Evolutionary conservation across 2,797 vertebrate genomes (phyloP).

Genomic region (Diceros bicornis): DNA sequence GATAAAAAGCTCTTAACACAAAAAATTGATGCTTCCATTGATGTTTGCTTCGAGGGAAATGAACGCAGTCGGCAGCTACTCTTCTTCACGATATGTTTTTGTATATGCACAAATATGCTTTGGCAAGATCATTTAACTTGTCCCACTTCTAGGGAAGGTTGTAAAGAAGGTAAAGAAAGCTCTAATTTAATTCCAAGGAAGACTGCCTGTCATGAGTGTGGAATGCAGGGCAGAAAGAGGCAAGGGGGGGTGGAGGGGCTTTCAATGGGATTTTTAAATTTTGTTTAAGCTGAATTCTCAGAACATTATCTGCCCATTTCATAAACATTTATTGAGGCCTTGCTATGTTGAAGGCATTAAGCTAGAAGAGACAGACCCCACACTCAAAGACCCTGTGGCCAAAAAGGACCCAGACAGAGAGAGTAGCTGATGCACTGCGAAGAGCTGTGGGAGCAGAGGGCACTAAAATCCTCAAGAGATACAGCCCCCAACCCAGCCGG

Average conservation of each 20-base stretch:
- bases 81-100: background rate
- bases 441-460: background rate
- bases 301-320: background rate
- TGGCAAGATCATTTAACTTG: background rate
- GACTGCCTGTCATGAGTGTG: accelerated
- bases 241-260: background rate
- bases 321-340: background rate
- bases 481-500: accelerated
- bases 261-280: background rate
- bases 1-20: background rate
- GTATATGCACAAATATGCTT: background rate
- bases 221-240: background rate
- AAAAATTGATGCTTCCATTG: background rate
- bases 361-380: background rate
- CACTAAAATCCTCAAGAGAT: background rate
- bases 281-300: background rate
- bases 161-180: background rate
- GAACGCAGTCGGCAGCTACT: background rate
- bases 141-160: background rate
- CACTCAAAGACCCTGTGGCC: background rate
- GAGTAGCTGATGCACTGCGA: too few species aligned
- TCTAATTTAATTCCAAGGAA: background rate
- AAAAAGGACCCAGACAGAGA: background rate
- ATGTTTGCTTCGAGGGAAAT: background rate
- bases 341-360: background rate